phyloP scores from a whole-genome alignment of 2,113 vertebrate genomes.

The Noctilio leporinus region DNA sequence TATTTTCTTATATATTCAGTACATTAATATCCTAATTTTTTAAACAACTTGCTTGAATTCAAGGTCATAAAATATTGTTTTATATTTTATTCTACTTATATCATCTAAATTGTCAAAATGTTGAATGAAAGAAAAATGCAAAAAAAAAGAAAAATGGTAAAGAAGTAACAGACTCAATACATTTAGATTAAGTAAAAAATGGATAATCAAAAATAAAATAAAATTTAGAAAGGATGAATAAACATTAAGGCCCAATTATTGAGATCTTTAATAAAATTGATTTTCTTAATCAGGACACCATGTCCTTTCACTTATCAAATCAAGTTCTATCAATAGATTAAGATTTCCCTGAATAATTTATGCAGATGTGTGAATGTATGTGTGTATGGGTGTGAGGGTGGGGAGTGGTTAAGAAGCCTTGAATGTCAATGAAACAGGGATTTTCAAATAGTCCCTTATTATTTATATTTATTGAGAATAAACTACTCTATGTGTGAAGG shows the following conservation, averaged over 20 bases:
- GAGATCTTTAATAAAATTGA: not conserved
- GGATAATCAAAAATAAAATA: not conserved
- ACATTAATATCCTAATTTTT: not conserved
- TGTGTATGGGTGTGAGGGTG: too few species aligned
- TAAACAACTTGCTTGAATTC: not conserved
- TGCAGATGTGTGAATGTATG: not conserved
- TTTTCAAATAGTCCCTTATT: not conserved
- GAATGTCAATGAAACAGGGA: not conserved
- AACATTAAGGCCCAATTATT: not conserved
- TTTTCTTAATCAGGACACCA: not conserved
- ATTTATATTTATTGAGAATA: not conserved
- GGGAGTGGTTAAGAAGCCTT: not conserved
- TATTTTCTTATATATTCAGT: not conserved
- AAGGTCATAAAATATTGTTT: not conserved
- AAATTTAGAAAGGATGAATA: not conserved
- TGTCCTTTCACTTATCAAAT: not conserved
- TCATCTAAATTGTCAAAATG: not conserved
- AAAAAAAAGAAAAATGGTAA: not conserved
- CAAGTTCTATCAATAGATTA: not conserved
- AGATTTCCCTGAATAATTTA: not conserved
- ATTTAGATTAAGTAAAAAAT: not conserved
- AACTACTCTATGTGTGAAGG: not conserved
- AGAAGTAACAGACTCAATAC: not conserved
- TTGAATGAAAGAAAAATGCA: not conserved
- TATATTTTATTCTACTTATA: not conserved